phyloP scores from a whole-genome alignment of 2,888 invertebrate genomes.

The Candidula unifasciata region DNA sequence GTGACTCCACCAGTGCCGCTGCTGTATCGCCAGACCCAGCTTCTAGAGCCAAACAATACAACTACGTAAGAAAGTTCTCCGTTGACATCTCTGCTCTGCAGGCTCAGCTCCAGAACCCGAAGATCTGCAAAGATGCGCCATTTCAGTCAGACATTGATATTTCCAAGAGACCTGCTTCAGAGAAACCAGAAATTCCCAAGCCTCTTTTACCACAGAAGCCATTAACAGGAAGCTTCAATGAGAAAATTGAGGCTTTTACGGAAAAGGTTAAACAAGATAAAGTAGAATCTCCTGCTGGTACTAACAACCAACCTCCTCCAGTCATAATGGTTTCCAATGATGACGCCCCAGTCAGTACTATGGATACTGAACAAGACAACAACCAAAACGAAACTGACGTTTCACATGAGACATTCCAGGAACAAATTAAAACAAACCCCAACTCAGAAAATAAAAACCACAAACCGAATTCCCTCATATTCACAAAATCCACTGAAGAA shows the following conservation, averaged over 20 bases:
- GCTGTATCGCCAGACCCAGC: slow-evolving; percentile 58
- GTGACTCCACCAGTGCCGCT: slow-evolving; percentile 61
- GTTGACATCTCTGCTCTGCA: slow-evolving; percentile 76
- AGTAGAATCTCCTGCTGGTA: not conserved
- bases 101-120: slow-evolving; percentile 76
- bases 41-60: slow-evolving; percentile 69
- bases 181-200: slow-evolving; percentile 26
- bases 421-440: not conserved
- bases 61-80: slow-evolving; percentile 76
- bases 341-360: slow-evolving; percentile 16
- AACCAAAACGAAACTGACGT: not conserved
- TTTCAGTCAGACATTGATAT: slow-evolving; percentile 67
- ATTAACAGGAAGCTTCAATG: slow-evolving; percentile 2
- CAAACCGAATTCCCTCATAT: slow-evolving; percentile 39
- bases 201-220: slow-evolving; percentile 49
- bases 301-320: slow-evolving; percentile 39
- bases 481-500: slow-evolving; percentile 36
- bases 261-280: not conserved
- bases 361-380: not conserved
- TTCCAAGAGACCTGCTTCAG: slow-evolving; percentile 37
- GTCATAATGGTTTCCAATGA: slow-evolving; percentile 57
- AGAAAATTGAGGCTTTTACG: not conserved
- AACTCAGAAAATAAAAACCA: not conserved
- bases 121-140: slow-evolving; percentile 66
- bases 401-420: slow-evolving; percentile 33